Conservation (phyloP, 1,140 invertebrate genomes). For the Bathynomus jamesi region DNA sequence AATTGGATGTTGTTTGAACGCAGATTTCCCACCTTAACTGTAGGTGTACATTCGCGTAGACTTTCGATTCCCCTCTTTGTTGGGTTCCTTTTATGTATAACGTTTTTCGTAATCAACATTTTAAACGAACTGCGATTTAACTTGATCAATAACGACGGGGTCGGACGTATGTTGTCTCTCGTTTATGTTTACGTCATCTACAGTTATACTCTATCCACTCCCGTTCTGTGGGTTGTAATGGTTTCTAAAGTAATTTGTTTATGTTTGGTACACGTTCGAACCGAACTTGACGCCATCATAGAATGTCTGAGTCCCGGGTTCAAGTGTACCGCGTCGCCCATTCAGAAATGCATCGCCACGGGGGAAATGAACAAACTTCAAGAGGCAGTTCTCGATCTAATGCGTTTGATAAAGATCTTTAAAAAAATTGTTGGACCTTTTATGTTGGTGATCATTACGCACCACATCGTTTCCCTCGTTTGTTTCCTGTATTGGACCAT, state of each 20-base stretch:
- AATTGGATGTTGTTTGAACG: conserved; percentile 29
- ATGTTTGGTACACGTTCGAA: conserved; percentile 28
- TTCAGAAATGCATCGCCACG: conserved; percentile 32
- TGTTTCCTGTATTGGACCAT: conserved; percentile 37
- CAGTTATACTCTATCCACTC: conserved; percentile 33
- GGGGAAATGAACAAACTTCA: conserved; percentile 34
- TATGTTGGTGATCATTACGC: conserved; percentile 35
- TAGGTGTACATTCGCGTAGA: conserved; percentile 18
- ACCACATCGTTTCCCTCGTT: conserved; percentile 36
- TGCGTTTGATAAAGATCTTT: conserved; percentile 28
- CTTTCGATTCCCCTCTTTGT: conserved; percentile 26
- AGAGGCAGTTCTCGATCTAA: conserved; percentile 33
- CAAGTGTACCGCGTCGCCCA: conserved; percentile 22
- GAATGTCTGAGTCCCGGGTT: conserved; percentile 30
- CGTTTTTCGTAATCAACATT: conserved; percentile 32
- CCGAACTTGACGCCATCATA: conserved; percentile 28
- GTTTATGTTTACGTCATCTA: conserved; percentile 37
- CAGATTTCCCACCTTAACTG: conserved; percentile 27
- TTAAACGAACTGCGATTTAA: conserved; percentile 35
- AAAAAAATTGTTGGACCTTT: conserved; percentile 32
- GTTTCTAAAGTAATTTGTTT: conserved; percentile 28
- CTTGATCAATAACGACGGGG: conserved; percentile 32
- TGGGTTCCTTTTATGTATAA: conserved; percentile 20
- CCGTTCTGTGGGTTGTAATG: conserved; percentile 36
- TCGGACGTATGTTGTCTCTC: conserved; percentile 29